Percentiles rank a stretch among this genome's conserved stretches.
These are phyloP conservation scores for Amyelois transitella DNA, from an alignment of 1,140 invertebrate species.

Conservation along the genomic window DNA sequence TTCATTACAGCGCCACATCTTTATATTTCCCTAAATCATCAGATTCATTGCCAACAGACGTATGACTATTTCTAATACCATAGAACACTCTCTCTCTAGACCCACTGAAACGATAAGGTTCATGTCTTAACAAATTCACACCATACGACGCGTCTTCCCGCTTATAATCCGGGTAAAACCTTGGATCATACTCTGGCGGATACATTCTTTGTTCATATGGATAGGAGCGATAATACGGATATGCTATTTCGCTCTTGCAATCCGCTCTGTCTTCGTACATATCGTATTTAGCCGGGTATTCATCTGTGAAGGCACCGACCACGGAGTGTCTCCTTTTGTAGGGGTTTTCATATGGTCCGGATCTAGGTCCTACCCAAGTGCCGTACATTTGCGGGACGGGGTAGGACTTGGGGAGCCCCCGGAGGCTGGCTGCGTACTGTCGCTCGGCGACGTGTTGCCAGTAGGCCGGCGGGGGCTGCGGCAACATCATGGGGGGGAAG, in stretches of 20 bases:
- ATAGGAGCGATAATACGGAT: slow-evolving; percentile 49
- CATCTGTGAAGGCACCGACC: slow-evolving; percentile 57
- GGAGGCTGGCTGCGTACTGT: slow-evolving; percentile 56
- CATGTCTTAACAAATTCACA: slow-evolving; percentile 56
- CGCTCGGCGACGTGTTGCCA: slow-evolving; percentile 61
- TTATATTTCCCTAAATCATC: slow-evolving; percentile 73
- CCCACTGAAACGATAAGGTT: slow-evolving; percentile 58
- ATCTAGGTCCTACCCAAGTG: slow-evolving; percentile 59
- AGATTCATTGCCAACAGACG: slow-evolving; percentile 70
- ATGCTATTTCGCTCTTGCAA: slow-evolving; percentile 63
- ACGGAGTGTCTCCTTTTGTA: slow-evolving; percentile 62
- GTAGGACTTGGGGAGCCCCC: slow-evolving; percentile 49
- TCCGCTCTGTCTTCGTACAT: slow-evolving; percentile 52
- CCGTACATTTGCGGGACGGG: slow-evolving; percentile 46
- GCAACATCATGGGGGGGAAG: slow-evolving; percentile 44
- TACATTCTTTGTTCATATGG: slow-evolving; percentile 52
- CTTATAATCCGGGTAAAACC: slow-evolving; percentile 53
- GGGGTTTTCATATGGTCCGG: slow-evolving; percentile 47
- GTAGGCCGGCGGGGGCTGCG: slow-evolving; percentile 56
- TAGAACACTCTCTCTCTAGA: slow-evolving; percentile 64
- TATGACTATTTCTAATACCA: slow-evolving; percentile 65
- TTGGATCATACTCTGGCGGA: slow-evolving; percentile 54
- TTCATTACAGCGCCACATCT: slow-evolving; percentile 62
- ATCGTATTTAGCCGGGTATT: slow-evolving; percentile 59
- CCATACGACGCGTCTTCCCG: slow-evolving; percentile 54